Conservation (phyloP, 2,113 vertebrate species). For the Paralichthys olivaceus region DNA sequence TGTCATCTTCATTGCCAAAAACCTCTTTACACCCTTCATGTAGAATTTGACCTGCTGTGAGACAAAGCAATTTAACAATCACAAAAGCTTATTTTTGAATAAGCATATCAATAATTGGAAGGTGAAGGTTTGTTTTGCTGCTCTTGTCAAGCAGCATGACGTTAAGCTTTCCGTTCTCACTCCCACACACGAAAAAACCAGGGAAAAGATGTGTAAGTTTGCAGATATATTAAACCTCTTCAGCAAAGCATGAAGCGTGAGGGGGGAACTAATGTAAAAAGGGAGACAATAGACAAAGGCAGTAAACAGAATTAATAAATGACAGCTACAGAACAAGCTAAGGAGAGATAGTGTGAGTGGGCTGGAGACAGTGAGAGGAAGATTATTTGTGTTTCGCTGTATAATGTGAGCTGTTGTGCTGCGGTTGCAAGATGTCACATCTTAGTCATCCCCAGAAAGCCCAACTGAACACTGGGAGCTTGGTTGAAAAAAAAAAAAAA, state of each 20-base stretch:
- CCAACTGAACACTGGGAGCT: constrained; percentile 50
- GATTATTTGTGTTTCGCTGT: constrained; percentile 55
- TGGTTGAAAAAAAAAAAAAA: constrained; percentile 41
- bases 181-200: not conserved
- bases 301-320: constrained; percentile 57
- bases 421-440: constrained; percentile 67
- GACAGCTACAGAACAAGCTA: constrained; percentile 33
- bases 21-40: not conserved
- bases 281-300: constrained; percentile 46
- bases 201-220: constrained; percentile 1
- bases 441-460: constrained; percentile 61
- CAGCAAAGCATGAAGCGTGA: constrained; percentile 17
- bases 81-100: not conserved
- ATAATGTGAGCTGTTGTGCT: constrained; percentile 62
- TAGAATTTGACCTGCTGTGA: constrained; percentile 5
- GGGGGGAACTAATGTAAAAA: constrained; percentile 22
- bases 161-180: not conserved
- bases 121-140: constrained; percentile 2
- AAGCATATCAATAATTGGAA: constrained; percentile 8
- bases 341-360: constrained; percentile 31
- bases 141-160: constrained; percentile 17
- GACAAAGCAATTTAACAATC: constrained; percentile 8
- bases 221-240: constrained; percentile 22
- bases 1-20: not conserved
- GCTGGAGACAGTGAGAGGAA: constrained; percentile 43